Base-by-base conservation (phyloP, 2,888 invertebrate species). In the Ceriagrion tenellum region DNA sequence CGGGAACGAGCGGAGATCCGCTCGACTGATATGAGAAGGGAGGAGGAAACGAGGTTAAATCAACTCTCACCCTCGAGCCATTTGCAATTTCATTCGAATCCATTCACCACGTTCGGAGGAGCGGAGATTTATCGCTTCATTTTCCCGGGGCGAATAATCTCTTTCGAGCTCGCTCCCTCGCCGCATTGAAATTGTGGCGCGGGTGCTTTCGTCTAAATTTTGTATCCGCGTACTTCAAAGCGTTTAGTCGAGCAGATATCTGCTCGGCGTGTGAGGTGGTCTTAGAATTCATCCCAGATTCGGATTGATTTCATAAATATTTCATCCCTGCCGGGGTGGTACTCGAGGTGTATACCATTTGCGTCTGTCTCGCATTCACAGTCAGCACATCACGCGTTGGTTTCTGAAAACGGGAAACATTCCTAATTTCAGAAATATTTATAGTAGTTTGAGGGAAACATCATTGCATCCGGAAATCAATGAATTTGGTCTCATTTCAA, bases 21-120 rank as follows among this genome's bases (percentile, higher is more conserved):
- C 81, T 81, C 35, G 81, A 81, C 81, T 26, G 81, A 81, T 81
- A 81, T 81, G 35, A 35, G 20, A 2, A 20, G 59, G 59, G 59
- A 81, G 81, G 26, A 81, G 30, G 81, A 35, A 81, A 81, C 81
- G 30, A 26, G 81, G 81, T 81, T 81, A 81, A 81, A 81, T 81
- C 81, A 81, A 81, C 81, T 81, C 81, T 81, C 35, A 35, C 81
- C 26, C 81, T 18, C 26, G 35, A 81, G 35, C 81, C 81, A 81
- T 81, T 81, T 30, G 81, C 30, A 81, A 35, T 81, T 35, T 81
- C 81, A 81, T 30, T 81, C n/a, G 81, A 81, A 35, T 81, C 81
- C 81, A 35, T 35, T 81, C 81, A 35, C 81, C 81, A 59, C 81
- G 26, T 35, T 81, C 81, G 30, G 12, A 16, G 35, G 16, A 81